A percentile compares a stretch with the other conserved stretches of the same genome.
Conservation (phyloP, 2,797 vertebrate genomes). For the Melanogrammus aeglefinus region DNA sequence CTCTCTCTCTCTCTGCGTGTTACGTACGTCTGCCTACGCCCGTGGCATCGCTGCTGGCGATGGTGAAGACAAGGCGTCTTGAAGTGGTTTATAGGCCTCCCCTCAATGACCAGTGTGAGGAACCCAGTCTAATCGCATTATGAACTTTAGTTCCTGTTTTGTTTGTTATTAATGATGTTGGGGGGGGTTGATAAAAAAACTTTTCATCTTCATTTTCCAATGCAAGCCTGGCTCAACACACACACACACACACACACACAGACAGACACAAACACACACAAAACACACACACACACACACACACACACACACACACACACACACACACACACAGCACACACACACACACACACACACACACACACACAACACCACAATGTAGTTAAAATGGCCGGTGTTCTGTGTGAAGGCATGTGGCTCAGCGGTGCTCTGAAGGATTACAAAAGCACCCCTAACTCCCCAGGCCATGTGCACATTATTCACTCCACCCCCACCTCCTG, state of each 20-base stretch:
- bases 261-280: neutral
- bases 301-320: neutral
- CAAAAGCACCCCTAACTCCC: slow-evolving; percentile 61
- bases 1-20: neutral
- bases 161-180: neutral
- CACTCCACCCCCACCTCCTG: slow-evolving; percentile 54
- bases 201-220: neutral
- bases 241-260: neutral
- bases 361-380: neutral
- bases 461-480: slow-evolving; percentile 68
- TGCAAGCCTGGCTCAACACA: neutral
- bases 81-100: neutral
- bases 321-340: neutral
- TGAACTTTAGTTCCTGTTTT: neutral
- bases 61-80: neutral
- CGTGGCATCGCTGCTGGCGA: neutral
- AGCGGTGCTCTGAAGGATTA: slow-evolving; percentile 65
- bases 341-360: neutral
- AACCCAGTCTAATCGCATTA: neutral
- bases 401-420: slow-evolving; percentile 59
- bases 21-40: neutral
- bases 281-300: neutral
- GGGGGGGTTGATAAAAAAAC: neutral
- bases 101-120: neutral
- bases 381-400: slow-evolving; percentile 41